Evolutionary conservation across 1,140 invertebrate genomes (phyloP).

Genomic region (Phymastichus coffea): DNA sequence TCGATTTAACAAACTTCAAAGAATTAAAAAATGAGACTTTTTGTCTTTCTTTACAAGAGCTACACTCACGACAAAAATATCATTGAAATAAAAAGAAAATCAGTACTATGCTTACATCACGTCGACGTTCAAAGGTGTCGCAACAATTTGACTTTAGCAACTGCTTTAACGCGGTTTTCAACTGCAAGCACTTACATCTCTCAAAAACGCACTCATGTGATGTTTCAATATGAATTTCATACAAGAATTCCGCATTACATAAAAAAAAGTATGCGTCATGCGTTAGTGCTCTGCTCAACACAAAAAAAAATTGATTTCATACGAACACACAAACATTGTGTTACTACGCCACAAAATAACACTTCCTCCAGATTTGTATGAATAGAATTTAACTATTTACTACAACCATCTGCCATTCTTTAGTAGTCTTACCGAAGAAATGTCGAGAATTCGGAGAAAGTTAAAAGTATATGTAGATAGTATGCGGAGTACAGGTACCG

Average conservation of each 20-base stretch:
- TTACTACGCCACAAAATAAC: constrained; percentile 16
- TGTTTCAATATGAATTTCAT: constrained; percentile 13
- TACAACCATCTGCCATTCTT: constrained; percentile 14
- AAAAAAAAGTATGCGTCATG: constrained; percentile 10
- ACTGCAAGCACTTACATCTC: constrained; percentile 9
- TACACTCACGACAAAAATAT: constrained; percentile 1
- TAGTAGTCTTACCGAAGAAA: constrained; percentile 38
- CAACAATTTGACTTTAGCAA: constrained; percentile 17
- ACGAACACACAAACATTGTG: constrained; percentile 23
- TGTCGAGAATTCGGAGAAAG: constrained; percentile 44
- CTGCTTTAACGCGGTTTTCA: not conserved
- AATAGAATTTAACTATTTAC: constrained; percentile 17
- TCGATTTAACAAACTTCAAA: constrained; percentile 16
- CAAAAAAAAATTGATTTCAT: constrained; percentile 5
- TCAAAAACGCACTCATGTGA: constrained; percentile 5
- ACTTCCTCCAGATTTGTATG: constrained; percentile 5
- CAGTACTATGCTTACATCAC: constrained; percentile 5
- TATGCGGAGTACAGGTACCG: constrained; percentile 48
- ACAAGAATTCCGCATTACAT: constrained; percentile 7
- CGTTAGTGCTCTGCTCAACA: constrained; percentile 2
- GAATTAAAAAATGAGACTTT: constrained; percentile 1
- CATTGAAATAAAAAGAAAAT: constrained; percentile 17
- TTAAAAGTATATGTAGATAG: constrained; percentile 46
- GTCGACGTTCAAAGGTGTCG: constrained; percentile 1
- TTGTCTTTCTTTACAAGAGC: not conserved